phyloP scores from a whole-genome alignment of 2,797 vertebrate species.

The Parauchenoglanis punctatus region DNA sequence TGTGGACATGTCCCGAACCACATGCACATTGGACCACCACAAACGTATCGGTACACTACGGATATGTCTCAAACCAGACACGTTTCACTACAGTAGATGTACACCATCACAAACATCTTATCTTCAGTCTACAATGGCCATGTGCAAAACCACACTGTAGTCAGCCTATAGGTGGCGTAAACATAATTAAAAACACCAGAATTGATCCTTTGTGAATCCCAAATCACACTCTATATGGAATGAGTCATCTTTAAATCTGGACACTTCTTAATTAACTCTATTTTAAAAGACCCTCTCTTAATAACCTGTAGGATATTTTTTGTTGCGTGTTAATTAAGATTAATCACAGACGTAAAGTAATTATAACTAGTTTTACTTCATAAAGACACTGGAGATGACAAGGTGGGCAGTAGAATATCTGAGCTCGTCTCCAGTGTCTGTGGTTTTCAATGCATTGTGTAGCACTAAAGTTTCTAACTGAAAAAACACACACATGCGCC shows the following conservation, averaged over 20 bases:
- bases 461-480: constrained; percentile 12
- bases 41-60: no score
- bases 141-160: neutral
- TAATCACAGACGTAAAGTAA: neutral
- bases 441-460: neutral
- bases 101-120: neutral
- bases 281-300: neutral
- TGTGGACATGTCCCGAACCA: neutral
- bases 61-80: no score
- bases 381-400: neutral
- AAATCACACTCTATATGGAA: neutral
- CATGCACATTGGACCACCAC: neutral
- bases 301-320: neutral
- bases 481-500: neutral
- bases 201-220: neutral
- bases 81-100: neutral
- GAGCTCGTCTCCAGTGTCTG: neutral
- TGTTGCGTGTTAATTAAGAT: neutral
- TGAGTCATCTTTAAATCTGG: neutral
- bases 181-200: neutral
- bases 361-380: neutral
- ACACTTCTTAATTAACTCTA: neutral
- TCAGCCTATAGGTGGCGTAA: neutral
- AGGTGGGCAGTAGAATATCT: neutral
- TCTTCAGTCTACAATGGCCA: neutral